Percentiles rank a stretch among this genome's conserved stretches.
These are phyloP conservation scores for Plagiodera versicolora DNA, from an alignment of 2,888 invertebrate species.

Conservation along the genomic window DNA sequence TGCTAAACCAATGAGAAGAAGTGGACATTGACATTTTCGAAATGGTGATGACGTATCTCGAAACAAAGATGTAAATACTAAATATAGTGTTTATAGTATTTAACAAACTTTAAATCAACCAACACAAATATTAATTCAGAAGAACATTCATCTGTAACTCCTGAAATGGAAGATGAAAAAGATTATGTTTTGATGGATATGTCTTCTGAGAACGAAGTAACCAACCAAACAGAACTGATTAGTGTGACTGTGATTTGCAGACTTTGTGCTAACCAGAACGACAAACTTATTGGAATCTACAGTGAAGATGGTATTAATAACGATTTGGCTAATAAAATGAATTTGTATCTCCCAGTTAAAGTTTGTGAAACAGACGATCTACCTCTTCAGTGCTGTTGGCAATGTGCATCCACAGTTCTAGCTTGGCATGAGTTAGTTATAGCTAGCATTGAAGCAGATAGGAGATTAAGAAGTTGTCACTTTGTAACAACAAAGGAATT, in stretches of 20 bases:
- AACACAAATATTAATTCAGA: too few relatives aligned
- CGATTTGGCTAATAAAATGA: constrained; percentile 64
- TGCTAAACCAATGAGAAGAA: too few relatives aligned
- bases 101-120: too few relatives aligned
- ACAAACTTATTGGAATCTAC: constrained; percentile 61
- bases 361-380: constrained; percentile 59
- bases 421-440: constrained; percentile 66
- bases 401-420: constrained; percentile 65
- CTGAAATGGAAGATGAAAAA: constrained; percentile 22
- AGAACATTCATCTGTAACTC: too few relatives aligned
- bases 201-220: constrained; percentile 20
- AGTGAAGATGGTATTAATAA: constrained; percentile 64
- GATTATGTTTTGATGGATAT: constrained; percentile 22
- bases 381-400: constrained; percentile 65
- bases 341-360: constrained; percentile 65
- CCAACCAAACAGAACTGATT: constrained; percentile 29
- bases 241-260: constrained; percentile 39
- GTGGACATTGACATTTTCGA: too few relatives aligned
- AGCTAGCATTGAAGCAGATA: constrained; percentile 61
- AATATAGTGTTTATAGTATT: too few relatives aligned
- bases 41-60: too few relatives aligned
- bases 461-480: constrained; percentile 50
- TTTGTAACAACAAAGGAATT: constrained; percentile 36
- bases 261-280: constrained; percentile 43
- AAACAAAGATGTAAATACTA: too few relatives aligned